Evolutionary conservation across 2,113 vertebrate species (phyloP).

Genomic region (Elephas maximus): DNA sequence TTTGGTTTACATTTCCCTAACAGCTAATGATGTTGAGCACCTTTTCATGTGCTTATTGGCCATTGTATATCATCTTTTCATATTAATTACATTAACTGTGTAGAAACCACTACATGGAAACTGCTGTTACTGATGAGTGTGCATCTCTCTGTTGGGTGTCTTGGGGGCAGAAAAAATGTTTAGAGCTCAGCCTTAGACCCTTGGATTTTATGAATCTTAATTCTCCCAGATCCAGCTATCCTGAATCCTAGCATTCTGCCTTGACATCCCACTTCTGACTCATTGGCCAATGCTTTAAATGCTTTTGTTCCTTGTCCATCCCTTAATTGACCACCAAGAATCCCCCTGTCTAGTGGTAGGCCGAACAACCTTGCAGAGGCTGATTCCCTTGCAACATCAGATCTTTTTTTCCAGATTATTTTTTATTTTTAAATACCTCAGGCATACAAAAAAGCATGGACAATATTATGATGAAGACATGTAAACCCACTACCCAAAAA

Average conservation of each 20-base stretch:
- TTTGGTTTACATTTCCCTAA: too few species aligned
- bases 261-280: neutral
- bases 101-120: neutral
- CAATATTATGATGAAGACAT: slow-evolving; percentile 22
- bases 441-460: neutral
- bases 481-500: neutral
- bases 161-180: neutral
- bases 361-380: neutral
- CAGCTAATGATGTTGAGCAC: too few species aligned
- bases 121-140: neutral
- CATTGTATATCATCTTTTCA: too few species aligned
- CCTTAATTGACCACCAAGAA: neutral
- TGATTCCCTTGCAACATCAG: neutral
- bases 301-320: neutral
- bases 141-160: neutral
- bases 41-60: too few species aligned
- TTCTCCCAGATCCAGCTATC: neutral
- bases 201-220: neutral
- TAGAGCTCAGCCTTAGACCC: neutral
- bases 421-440: slow-evolving; percentile 2
- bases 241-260: neutral
- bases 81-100: too few species aligned
- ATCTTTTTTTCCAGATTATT: neutral
- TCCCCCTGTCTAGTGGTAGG: neutral
- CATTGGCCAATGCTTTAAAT: neutral